Percentiles rank a stretch among this genome's conserved stretches.
Evolutionary conservation across 1,140 invertebrate species (phyloP).

Genomic region (Copidosoma floridanum): DNA sequence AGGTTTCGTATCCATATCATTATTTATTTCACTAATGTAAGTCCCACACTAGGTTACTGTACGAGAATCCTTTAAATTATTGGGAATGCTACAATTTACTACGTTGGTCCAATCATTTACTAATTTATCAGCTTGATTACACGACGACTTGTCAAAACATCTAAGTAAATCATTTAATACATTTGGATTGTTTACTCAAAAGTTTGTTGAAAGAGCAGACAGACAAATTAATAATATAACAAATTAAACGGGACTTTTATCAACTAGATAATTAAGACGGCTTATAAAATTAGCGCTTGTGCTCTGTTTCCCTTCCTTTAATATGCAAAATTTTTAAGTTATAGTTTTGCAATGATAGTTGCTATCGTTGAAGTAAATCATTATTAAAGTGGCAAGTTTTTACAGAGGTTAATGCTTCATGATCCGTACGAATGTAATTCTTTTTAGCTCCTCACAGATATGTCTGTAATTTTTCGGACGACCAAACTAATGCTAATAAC

Average conservation of each 20-base stretch:
- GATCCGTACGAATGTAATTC: not conserved
- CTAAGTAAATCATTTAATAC: not conserved
- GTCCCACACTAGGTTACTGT: too few relatives aligned
- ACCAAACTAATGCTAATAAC: conserved; percentile 47
- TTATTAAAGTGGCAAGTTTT: not conserved
- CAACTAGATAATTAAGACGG: too few relatives aligned
- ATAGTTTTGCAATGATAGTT: not conserved
- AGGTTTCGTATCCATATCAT: too few relatives aligned
- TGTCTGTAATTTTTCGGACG: conserved; percentile 43
- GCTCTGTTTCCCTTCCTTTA: not conserved
- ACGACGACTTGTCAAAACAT: too few relatives aligned
- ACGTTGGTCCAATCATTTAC: too few relatives aligned
- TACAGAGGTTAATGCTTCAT: not conserved
- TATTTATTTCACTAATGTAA: too few relatives aligned
- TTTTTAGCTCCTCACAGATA: conserved; percentile 33
- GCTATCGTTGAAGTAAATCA: not conserved
- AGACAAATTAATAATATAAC: too few relatives aligned
- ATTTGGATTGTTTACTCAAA: not conserved
- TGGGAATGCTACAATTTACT: too few relatives aligned
- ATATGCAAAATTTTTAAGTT: conserved; percentile 1
- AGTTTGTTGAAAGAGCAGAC: too few relatives aligned
- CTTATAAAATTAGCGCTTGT: conserved; percentile 9
- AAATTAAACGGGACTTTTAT: too few relatives aligned
- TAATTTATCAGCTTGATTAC: too few relatives aligned
- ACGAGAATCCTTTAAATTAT: too few relatives aligned